Evolutionary conservation across 2,888 invertebrate species (phyloP).

Genomic region (Ochropacha duplaris): DNA sequence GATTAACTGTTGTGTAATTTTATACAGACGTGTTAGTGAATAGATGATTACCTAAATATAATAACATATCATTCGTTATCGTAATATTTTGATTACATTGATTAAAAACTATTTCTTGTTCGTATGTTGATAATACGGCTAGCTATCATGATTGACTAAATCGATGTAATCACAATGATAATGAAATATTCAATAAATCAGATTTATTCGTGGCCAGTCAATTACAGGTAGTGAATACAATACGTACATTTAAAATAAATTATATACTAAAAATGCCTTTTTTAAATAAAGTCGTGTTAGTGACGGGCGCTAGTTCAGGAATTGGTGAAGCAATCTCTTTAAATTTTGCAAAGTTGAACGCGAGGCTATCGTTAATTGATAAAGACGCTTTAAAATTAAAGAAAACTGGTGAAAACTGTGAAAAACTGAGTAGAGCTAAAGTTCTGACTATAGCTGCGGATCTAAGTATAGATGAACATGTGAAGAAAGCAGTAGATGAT

Average conservation of each 20-base stretch:
- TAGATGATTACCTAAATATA: too few relatives aligned
- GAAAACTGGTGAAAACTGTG: constrained; percentile 33
- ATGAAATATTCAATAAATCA: background rate
- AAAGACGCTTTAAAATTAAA: constrained; percentile 34
- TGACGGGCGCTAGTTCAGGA: constrained; percentile 50
- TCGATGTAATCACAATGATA: background rate
- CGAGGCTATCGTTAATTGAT: constrained; percentile 45
- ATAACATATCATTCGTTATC: background rate
- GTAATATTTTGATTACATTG: background rate
- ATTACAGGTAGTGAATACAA: constrained; percentile 15
- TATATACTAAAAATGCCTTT: constrained; percentile 35
- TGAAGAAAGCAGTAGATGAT: constrained; percentile 34
- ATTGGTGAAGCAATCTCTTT: constrained; percentile 48
- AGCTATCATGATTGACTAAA: background rate
- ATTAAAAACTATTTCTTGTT: background rate
- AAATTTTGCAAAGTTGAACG: constrained; percentile 45
- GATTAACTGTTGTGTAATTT: too few relatives aligned
- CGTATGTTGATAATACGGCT: background rate
- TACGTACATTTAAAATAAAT: background rate
- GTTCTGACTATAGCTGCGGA: constrained; percentile 39
- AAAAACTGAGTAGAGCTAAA: constrained; percentile 34
- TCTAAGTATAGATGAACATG: constrained; percentile 35
- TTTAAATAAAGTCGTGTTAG: constrained; percentile 43
- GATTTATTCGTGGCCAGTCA: constrained; percentile 11
- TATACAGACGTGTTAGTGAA: too few relatives aligned